Conservation (phyloP, 2,113 vertebrate genomes). For the Choloepus hoffmanni region DNA sequence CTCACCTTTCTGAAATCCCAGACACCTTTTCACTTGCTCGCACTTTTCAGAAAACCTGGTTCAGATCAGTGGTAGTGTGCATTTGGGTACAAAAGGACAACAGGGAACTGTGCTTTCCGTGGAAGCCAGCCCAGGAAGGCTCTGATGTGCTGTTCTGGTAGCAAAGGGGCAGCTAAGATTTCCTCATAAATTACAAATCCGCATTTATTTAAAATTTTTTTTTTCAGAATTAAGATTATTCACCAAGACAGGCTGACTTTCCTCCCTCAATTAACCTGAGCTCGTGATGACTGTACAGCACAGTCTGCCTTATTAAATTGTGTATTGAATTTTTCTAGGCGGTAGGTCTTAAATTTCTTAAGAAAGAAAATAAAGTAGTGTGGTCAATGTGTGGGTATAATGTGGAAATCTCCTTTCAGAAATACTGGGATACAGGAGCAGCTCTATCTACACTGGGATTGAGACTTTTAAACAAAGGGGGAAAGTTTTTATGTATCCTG, state of each 20-base stretch:
- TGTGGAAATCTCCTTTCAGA: neutral
- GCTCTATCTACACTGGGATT: neutral
- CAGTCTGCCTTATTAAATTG: neutral
- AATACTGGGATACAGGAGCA: neutral
- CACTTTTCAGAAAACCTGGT: neutral
- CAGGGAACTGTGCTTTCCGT: rapidly evolving
- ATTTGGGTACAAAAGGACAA: neutral
- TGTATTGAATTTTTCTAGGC: neutral
- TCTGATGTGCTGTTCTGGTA: rapidly evolving
- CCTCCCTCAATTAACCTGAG: neutral
- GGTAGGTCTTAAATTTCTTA: neutral
- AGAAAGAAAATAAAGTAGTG: neutral
- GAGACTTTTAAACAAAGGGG: neutral
- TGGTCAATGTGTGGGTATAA: neutral
- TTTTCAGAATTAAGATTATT: neutral
- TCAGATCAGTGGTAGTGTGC: neutral
- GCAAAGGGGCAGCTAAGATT: too few species aligned
- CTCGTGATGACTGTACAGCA: neutral
- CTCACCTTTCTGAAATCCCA: neutral
- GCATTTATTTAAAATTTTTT: neutral
- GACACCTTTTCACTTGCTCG: neutral
- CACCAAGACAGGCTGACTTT: neutral
- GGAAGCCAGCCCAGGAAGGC: neutral
- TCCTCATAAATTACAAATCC: neutral
- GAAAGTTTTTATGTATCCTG: neutral